These are phyloP conservation scores for Sturmia bella DNA, from an alignment of 2,888 invertebrate species.

Conservation along the genomic window DNA sequence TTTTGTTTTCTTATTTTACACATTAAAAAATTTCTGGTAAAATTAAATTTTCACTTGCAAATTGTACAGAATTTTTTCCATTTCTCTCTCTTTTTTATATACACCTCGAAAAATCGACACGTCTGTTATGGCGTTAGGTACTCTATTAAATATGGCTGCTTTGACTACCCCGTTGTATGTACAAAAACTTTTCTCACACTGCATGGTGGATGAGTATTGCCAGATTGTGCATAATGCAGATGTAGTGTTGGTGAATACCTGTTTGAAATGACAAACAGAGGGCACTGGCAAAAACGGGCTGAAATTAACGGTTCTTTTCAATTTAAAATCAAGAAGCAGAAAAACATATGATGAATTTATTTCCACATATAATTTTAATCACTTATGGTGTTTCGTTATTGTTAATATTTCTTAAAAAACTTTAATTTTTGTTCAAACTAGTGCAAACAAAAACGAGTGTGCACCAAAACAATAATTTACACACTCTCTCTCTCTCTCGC, in stretches of 20 bases:
- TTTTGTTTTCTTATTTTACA: conserved; percentile 63
- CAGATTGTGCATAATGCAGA: not conserved
- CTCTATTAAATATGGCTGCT: conserved; percentile 70
- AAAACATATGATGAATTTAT: too few relatives aligned
- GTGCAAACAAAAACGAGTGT: too few relatives aligned
- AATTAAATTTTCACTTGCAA: conserved; percentile 49
- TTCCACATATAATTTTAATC: too few relatives aligned
- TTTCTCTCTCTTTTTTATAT: conserved; percentile 46
- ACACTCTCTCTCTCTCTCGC: too few relatives aligned
- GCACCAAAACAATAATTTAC: too few relatives aligned
- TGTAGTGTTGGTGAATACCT: conserved; percentile 24
- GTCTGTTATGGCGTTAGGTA: conserved; percentile 51
- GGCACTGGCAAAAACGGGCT: conserved; percentile 2
- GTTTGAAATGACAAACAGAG: conserved; percentile 18
- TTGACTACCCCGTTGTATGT: conserved; percentile 44
- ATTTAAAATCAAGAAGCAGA: too few relatives aligned
- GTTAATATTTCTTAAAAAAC: too few relatives aligned
- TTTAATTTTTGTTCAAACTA: too few relatives aligned
- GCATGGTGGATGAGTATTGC: conserved; percentile 52
- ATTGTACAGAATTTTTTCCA: conserved; percentile 22
- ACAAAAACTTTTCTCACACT: conserved; percentile 68
- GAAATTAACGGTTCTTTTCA: too few relatives aligned
- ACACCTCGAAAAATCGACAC: conserved; percentile 72
- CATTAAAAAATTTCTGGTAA: conserved; percentile 70
- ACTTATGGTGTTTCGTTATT: too few relatives aligned